Evolutionary conservation across 2,888 invertebrate species (phyloP), one percentile per base, ranked within the genome.

Genomic region (Nowickia ferox): DNA sequence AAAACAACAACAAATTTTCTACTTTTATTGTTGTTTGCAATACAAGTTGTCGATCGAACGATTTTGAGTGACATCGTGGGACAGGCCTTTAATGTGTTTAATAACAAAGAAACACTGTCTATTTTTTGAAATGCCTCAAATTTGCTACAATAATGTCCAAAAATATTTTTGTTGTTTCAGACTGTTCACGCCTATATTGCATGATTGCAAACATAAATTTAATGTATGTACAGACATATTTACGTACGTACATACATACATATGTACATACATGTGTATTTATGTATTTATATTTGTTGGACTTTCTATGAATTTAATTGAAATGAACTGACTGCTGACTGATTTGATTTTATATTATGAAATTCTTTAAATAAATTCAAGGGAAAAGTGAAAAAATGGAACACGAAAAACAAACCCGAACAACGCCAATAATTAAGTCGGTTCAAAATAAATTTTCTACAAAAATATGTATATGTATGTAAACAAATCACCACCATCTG

Each of bases 361-460:
- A 51, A 40, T 19, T 75, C 11, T 75, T 59, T 74, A 59, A 68
- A 38, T 53, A 65, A 72, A 72, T 57, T 46, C 22, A 46, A 30
- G 22, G 17, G 17, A 65, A 48, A 65, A 44, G 15, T 10, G n/a
- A 59, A 46, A 30, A 72, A 72, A 38, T 1, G 15, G 30, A 22
- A 38, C 46, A 5, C 0, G 6, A n/a, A 22, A 59, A 22, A n/a
- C n/a, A 30, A 30, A 55, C 30, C n/a, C 9, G 51, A 53, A 42
- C 44, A 61, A 83, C 77, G 77, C 77, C 71, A 77, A 59, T 66
- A 59, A 72, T 59, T 74, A 78, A 77, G 61, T 83, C 72, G 46
- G 44, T 77, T 59, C 2, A 46, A 71, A 65, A 30, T 13, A 48
- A 48, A 74, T 69, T 42, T 30, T 11, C 8, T 15, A 57, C 44